Evolutionary conservation across 2,797 vertebrate genomes (phyloP), one percentile per base, ranked within the genome.

Genomic region (Bovichtus diacanthus): DNA sequence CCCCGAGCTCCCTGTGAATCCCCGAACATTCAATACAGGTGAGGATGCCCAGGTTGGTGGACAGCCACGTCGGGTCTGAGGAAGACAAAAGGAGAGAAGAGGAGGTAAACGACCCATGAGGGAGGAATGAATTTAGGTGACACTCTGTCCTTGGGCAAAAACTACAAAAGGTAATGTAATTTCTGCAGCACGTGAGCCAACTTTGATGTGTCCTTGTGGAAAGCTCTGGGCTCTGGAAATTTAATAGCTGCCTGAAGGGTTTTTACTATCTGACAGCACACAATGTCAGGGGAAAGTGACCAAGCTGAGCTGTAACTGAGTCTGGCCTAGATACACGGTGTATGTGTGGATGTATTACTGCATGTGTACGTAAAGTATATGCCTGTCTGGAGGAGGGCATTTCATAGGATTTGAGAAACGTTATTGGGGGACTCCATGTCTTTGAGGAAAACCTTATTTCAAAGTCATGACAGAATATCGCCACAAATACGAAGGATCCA

Each of bases 11-110:
- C 66, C 98, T 93, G 92, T 99, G 98, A 91, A 99, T 99, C 83
- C 98, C 98, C 1, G 98, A 99, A 85, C 98, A 99, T 81, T 99
- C 98, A 25, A 99, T 99, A 66, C 98, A 99, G 46, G 97, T 99
- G 87, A 99, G 94, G 91, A 99, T 97, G 88, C 98, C 98, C 86
- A 99, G 90, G 91, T 99, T 99, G 89, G 98, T 99, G 79, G 98
- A 99, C 44, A 99, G 95, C 98, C 98, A 99, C 0, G 97, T 98
- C 6, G 98, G 98, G 79, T 98, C 98, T 99, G 93, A 53, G 61
- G 34, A 19, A 60, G 53, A 49, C 46, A 66, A 31, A 38, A 46
- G 38, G 6, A 60, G 27, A 15, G 27, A 56, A 19, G 9, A 67
- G 12, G 38, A 66, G 12, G 34, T 11, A 21, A 51, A 63, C 0